phyloP scores from a whole-genome alignment of 2,113 vertebrate genomes.

The Vimba vimba region DNA sequence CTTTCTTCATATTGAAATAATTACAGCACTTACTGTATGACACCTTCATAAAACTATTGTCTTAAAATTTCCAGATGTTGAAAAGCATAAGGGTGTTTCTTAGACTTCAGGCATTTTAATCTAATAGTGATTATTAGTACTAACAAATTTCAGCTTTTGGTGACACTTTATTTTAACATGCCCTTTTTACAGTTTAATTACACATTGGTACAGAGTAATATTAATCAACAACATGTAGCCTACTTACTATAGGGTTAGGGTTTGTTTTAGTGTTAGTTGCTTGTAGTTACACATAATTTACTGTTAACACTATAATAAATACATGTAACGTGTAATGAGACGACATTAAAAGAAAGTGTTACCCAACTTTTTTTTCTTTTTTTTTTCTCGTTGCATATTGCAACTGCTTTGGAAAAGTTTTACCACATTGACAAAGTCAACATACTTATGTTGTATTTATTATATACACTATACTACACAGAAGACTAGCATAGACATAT shows the following conservation, averaged over 20 bases:
- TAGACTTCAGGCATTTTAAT: not conserved
- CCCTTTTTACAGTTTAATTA: not conserved
- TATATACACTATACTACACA: not conserved
- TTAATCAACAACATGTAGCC: not conserved
- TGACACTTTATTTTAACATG: not conserved
- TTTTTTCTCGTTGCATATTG: not conserved
- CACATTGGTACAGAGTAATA: not conserved
- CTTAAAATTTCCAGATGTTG: not conserved
- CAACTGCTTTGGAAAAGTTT: not conserved
- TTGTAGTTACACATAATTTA: not conserved
- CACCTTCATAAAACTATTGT: not conserved
- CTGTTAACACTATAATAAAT: not conserved
- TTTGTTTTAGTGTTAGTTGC: too few relatives aligned
- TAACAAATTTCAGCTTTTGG: not conserved
- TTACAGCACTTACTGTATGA: not conserved
- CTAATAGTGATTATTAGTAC: not conserved
- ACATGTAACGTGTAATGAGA: not conserved
- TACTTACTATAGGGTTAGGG: not conserved
- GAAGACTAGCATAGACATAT: not conserved
- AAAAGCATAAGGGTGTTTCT: not conserved
- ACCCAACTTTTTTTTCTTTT: too few relatives aligned
- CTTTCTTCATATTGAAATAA: slow-evolving; percentile 13
- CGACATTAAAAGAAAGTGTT: not conserved
- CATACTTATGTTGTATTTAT: not conserved
- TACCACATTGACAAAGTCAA: not conserved